Evolutionary conservation across 2,888 invertebrate species (phyloP).

Genomic region (Drosophila pegasa): DNA sequence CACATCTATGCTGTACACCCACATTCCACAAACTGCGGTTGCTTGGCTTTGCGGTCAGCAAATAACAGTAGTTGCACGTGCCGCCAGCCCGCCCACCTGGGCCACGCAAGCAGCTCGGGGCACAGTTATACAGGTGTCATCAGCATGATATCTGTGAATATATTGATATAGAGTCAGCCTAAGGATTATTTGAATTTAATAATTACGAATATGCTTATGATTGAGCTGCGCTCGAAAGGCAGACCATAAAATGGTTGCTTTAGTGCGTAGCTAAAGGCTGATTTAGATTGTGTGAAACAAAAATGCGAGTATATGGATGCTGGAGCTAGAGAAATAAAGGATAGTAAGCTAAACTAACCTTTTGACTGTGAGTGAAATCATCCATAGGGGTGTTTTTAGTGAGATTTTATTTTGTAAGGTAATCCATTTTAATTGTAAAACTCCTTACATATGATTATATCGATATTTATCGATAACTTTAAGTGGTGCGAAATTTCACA

Average conservation of each 20-base stretch:
- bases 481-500: too few species aligned
- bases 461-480: too few species aligned
- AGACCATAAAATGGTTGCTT: background rate
- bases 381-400: too few species aligned
- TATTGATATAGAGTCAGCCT: conserved; percentile 4
- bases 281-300: background rate
- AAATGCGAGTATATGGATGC: background rate
- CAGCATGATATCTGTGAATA: conserved; percentile 9
- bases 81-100: background rate
- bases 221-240: background rate
- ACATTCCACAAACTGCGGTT: conserved; percentile 62
- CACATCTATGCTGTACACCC: conserved; percentile 25
- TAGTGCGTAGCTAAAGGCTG: too few species aligned
- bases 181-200: conserved; percentile 4
- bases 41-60: conserved; percentile 68
- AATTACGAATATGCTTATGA: background rate
- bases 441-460: too few species aligned
- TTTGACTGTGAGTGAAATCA: too few species aligned
- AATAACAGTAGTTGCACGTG: conserved; percentile 12
- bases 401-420: too few species aligned
- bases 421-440: too few species aligned
- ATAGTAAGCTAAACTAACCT: too few species aligned
- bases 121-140: conserved; percentile 27
- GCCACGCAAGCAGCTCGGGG: conserved; percentile 3
- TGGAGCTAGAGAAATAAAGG: too few species aligned